Evolutionary conservation across 2,113 vertebrate species (phyloP).

Genomic region (Phaetusa simplex): DNA sequence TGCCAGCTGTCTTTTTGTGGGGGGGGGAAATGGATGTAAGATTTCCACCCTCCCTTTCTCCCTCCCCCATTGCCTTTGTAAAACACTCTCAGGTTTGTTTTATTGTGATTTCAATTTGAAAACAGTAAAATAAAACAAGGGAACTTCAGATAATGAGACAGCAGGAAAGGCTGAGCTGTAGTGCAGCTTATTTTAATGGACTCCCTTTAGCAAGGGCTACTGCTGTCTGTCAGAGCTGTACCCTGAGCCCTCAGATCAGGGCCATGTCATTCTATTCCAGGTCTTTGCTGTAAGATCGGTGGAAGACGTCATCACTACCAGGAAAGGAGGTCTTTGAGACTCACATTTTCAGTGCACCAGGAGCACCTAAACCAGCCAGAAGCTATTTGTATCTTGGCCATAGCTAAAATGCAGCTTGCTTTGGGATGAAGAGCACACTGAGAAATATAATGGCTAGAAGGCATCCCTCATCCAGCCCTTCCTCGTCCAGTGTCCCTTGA

Average conservation of each 20-base stretch:
- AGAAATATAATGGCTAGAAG: not conserved
- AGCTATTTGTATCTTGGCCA: not conserved
- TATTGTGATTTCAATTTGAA: not conserved
- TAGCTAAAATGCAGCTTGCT: not conserved
- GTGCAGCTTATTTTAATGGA: not conserved
- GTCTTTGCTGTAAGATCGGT: not conserved
- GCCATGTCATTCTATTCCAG: rapidly evolving
- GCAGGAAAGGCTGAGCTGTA: not conserved
- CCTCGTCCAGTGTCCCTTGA: not conserved
- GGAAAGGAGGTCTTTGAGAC: not conserved
- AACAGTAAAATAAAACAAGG: not conserved
- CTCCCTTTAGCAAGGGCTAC: not conserved
- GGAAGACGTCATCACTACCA: not conserved
- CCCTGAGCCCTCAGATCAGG: rapidly evolving
- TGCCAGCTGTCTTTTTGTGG: not conserved
- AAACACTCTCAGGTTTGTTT: not conserved
- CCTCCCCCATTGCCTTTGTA: not conserved
- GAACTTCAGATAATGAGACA: not conserved
- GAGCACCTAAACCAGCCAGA: not conserved
- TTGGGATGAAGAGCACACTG: not conserved
- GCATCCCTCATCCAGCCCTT: not conserved
- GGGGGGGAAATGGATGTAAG: not conserved
- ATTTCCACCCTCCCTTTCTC: not conserved
- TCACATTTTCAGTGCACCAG: not conserved
- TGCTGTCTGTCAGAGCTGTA: not conserved